Base-by-base conservation (phyloP, 64 coral and sea anemone genomes). In the Montipora efflorescens region DNA sequence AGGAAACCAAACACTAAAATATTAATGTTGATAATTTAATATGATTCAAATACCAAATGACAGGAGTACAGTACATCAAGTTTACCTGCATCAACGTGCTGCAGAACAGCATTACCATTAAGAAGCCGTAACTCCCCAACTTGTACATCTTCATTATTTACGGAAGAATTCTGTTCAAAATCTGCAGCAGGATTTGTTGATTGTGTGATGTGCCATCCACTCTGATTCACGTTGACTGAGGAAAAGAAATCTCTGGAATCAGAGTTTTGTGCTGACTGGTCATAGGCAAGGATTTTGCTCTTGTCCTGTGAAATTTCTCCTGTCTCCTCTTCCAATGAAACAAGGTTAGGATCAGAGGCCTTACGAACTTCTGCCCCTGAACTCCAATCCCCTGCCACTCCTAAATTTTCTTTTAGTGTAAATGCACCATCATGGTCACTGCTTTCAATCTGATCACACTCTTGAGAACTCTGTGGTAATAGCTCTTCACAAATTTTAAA, bases 11-110 rank as follows among this genome's bases (percentile, higher is more conserved):
- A 28, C 1, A 28, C 1, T 28, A 28, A 28, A 28, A 28, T 28
- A n/a, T 36, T 36, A 36, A 36, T 36, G 0, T 36, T 36, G 36
- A 36, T 36, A 36, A 36, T 36, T 36, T 36, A 36, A 36, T 36
- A 36, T 36, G 36, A 36, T 36, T 36, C 36, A 57, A 6, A 57
- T 8, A 57, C 53, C 53, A 8, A 57, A 57, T 57, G 53, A 57
- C 6, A 8, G 53, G 7, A 57, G 6, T 57, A 57, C 53, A 57
- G 53, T 11, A 57, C 53, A 57, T 57, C 53, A 57, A 57, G 11
- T 4, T 5, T 78, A 85, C 82, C 82, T 85, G 82, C 62, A 71
- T 85, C 82, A 70, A 85, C 66, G 20, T 64, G 67, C 47, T 85
- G 82, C 64, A 85, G 1, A 71, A 50, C 82, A 85, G 48, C 8